phyloP scores from a whole-genome alignment of 2,888 invertebrate genomes.

The Protula sp. region DNA sequence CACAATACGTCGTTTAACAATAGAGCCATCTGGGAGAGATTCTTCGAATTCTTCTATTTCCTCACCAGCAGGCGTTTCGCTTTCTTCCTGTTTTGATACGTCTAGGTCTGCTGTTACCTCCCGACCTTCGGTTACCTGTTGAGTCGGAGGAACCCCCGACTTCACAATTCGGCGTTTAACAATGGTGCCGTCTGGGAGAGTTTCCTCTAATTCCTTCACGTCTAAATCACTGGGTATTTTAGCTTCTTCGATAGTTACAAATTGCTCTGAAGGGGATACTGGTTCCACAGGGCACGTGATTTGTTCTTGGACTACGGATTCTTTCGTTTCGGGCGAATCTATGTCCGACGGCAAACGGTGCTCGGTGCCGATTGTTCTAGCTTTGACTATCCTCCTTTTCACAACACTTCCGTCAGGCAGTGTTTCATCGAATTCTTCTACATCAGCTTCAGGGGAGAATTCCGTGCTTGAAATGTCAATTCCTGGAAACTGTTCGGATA shows the following conservation, averaged over 20 bases:
- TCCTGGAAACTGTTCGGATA: slow-evolving; percentile 19
- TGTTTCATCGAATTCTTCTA: slow-evolving; percentile 25
- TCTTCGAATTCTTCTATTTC: slow-evolving; percentile 26
- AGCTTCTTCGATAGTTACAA: neutral
- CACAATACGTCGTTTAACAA: no score
- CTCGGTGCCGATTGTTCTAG: no score
- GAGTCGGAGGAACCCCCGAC: no score
- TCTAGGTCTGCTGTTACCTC: no score
- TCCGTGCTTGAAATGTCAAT: slow-evolving; percentile 16
- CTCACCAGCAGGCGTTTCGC: slow-evolving; percentile 20
- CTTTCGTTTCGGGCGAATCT: no score
- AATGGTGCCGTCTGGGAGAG: neutral
- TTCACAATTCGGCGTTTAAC: neutral
- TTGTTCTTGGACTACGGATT: no score
- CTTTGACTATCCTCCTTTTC: slow-evolving; percentile 23
- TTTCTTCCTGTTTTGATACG: no score
- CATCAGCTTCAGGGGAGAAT: slow-evolving; percentile 5
- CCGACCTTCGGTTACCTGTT: no score
- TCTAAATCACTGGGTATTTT: neutral
- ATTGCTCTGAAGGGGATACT: no score
- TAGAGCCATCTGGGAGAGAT: slow-evolving; percentile 25
- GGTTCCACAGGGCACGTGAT: no score
- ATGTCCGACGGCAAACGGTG: no score
- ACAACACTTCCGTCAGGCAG: slow-evolving; percentile 28
- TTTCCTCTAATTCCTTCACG: neutral